Evolutionary conservation across 2,113 vertebrate species (phyloP).

Genomic region (Procavia capensis): DNA sequence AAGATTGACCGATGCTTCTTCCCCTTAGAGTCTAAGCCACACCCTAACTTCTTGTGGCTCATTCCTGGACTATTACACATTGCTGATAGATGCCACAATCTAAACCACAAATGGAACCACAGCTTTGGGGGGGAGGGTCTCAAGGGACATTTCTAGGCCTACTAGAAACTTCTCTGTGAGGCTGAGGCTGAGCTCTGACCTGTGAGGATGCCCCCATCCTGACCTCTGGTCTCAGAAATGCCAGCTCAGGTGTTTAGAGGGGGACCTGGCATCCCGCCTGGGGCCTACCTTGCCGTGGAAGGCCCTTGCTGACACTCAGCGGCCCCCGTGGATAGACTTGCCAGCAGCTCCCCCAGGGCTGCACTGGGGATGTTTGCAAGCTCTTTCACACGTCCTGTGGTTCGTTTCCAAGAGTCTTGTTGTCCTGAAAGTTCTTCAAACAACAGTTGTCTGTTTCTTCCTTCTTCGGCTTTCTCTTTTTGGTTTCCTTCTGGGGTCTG

Average conservation of each 20-base stretch:
- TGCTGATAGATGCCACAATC: neutral
- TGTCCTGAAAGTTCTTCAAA: neutral
- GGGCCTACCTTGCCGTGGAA: neutral
- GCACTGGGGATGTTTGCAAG: neutral
- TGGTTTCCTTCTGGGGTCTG: constrained; percentile 10
- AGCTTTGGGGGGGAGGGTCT: neutral
- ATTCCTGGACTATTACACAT: neutral
- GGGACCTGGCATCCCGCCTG: no score
- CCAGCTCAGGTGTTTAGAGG: neutral
- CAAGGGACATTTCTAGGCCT: neutral
- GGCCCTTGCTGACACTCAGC: neutral
- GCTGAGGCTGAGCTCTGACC: neutral
- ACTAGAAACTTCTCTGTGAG: rapidly evolving
- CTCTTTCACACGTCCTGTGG: neutral
- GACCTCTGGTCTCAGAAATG: neutral
- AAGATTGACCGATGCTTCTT: neutral
- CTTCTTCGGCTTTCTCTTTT: neutral
- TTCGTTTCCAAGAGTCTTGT: constrained; percentile 26
- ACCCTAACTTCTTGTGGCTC: neutral
- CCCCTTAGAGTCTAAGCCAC: neutral
- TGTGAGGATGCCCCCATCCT: neutral
- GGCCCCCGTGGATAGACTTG: neutral
- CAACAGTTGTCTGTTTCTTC: neutral
- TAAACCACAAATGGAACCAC: neutral
- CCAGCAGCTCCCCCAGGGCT: neutral